These are phyloP conservation scores for Drosophila parabipectinata DNA, from an alignment of 1,140 invertebrate genomes.

Conservation along the genomic window DNA sequence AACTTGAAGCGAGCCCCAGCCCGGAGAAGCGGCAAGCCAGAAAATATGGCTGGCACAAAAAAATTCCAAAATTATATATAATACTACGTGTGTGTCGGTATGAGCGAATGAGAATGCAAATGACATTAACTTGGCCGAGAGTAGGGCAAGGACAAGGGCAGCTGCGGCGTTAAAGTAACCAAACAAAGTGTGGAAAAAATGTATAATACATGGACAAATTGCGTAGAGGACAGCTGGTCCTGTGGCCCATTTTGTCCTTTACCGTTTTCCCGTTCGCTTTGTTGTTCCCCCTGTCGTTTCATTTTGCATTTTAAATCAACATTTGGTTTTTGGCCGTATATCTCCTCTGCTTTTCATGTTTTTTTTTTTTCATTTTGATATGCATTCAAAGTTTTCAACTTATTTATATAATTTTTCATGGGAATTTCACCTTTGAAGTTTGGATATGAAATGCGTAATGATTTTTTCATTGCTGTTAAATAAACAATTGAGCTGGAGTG, in stretches of 20 bases:
- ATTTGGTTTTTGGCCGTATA: constrained; percentile 29
- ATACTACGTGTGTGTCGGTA: constrained; percentile 14
- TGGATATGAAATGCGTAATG: constrained; percentile 70
- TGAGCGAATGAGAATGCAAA: constrained; percentile 57
- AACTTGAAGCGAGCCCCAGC: constrained; percentile 62
- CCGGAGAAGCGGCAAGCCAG: constrained; percentile 55
- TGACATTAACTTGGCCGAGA: constrained; percentile 48
- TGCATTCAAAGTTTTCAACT: constrained; percentile 68
- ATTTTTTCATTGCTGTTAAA: constrained; percentile 79
- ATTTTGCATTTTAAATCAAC: constrained; percentile 69
- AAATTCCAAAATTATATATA: constrained; percentile 26
- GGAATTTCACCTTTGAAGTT: constrained; percentile 72
- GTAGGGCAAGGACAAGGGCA: constrained; percentile 43
- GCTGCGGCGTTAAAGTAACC: constrained; percentile 8
- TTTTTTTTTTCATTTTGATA: constrained; percentile 38
- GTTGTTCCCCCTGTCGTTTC: constrained; percentile 37
- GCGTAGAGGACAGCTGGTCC: constrained; percentile 37
- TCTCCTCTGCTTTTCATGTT: constrained; percentile 10
- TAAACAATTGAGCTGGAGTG: constrained; percentile 62
- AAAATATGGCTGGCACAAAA: constrained; percentile 60
- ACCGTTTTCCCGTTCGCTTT: not conserved
- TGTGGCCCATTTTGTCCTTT: not conserved
- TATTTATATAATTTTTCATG: constrained; percentile 61
- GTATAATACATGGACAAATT: constrained; percentile 56
- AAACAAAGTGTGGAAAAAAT: constrained; percentile 41